Evolutionary conservation across 1,140 invertebrate species (phyloP), one percentile per base, ranked within the genome.

Genomic region (Drosophila lowei): DNA sequence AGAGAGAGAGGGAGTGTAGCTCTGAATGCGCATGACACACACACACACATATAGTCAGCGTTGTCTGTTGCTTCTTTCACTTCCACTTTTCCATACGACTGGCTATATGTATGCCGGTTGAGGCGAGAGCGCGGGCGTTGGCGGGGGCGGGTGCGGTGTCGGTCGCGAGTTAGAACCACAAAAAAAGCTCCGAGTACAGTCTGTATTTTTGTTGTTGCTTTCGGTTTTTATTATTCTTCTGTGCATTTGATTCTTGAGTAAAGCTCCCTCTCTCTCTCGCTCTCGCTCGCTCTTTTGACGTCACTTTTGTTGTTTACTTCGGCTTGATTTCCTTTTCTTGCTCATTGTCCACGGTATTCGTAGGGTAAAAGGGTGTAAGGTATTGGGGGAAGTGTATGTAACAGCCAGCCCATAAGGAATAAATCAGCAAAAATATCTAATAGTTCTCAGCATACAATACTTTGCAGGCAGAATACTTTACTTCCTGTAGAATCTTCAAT

Each of bases 271-370:
- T 13, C 30, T 34, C 13, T 52, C 38, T 49, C 38, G n/a, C n/a
- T 8, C 71, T 21, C 43, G 48, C 30, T 61, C 42, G 30, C 44
- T 52, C 55, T 83, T 83, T 86, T 86, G 81, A 86, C 83, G 83
- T 89, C 77, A 85, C 71, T 85, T 89, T 80, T 85, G 68, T 89
- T 89, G 83, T 89, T 89, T 89, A 89, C 84, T 89, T 89, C 76
- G 18, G 60, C 54, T 83, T 84, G 72, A 59, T 88, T 88, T 89
- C 78, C 63, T 65, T 89, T 85, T 81, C 68, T 58, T 74, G 68
- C 61, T 52, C 76, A 72, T 72, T 38, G 11, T 38, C 4, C 34
- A 72, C 50, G 58, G 49, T 57, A 56, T 80, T 78, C 44, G 52
- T 70, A 46, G 34, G 34, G 34, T 38, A 38, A 11, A 38, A 38